phyloP scores from a whole-genome alignment of 2,797 vertebrate genomes.

The Acanthurus leucopareius region DNA sequence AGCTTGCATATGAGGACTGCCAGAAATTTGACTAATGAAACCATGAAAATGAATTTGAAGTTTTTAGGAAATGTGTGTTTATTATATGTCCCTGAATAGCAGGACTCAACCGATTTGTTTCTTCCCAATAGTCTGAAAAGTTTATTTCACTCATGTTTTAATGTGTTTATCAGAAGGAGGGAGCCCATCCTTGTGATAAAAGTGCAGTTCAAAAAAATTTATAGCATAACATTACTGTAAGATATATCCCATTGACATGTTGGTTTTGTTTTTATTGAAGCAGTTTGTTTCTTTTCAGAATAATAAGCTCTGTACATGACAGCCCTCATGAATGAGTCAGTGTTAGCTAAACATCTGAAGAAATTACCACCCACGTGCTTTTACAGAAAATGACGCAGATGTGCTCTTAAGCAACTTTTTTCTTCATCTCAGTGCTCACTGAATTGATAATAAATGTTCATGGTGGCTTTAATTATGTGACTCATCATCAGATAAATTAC shows the following conservation, averaged over 20 bases:
- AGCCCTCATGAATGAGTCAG: constrained; percentile 56
- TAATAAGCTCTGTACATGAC: constrained; percentile 10
- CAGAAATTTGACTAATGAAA: constrained; percentile 1
- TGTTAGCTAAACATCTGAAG: constrained; percentile 50
- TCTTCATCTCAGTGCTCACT: constrained; percentile 1
- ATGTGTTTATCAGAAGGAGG: too few relatives aligned
- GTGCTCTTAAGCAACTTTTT: constrained; percentile 55
- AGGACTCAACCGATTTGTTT: neutral
- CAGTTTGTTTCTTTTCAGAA: constrained; percentile 2
- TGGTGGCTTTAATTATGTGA: constrained; percentile 59
- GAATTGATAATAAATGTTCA: constrained; percentile 15
- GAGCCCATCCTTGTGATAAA: neutral
- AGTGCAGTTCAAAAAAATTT: neutral
- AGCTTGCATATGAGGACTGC: neutral
- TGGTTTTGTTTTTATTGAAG: constrained; percentile 5
- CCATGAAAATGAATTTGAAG: neutral
- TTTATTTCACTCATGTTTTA: neutral
- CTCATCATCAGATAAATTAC: constrained; percentile 64
- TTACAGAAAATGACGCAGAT: constrained; percentile 58
- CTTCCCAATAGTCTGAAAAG: neutral
- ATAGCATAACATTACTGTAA: neutral
- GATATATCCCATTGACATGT: neutral
- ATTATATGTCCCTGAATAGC: neutral
- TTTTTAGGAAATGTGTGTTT: constrained; percentile 25
- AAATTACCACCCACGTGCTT: constrained; percentile 62